Evolutionary conservation across 2,888 invertebrate species (phyloP).

Genomic region (Bellardia bayeri): DNA sequence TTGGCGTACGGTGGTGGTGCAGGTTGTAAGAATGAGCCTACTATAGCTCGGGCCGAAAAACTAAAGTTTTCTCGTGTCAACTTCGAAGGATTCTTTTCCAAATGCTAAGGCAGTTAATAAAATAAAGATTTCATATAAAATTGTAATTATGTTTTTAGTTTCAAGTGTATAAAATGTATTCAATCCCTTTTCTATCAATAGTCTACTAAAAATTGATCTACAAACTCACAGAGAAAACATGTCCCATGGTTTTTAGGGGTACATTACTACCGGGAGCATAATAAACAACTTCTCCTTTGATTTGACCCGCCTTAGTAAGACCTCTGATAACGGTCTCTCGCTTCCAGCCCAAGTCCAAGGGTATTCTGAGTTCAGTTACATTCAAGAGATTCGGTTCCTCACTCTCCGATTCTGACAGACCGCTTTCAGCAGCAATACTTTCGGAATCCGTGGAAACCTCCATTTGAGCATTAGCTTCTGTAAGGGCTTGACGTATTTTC

Average conservation of each 20-base stretch:
- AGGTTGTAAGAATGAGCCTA: conserved; percentile 96
- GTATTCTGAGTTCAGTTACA: conserved; percentile 86
- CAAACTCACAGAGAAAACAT: conserved; percentile 87
- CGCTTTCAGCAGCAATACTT: conserved; percentile 86
- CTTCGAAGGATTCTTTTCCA: conserved; percentile 89
- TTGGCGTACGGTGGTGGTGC: conserved; percentile 86
- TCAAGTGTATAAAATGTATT: neutral
- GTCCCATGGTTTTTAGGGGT: conserved; percentile 88
- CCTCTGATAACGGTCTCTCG: conserved; percentile 96
- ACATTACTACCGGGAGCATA: conserved; percentile 88
- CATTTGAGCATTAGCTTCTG: conserved; percentile 85
- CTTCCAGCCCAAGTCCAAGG: conserved; percentile 93
- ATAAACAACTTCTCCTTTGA: conserved; percentile 97
- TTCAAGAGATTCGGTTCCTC: conserved; percentile 85
- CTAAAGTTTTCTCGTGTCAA: conserved; percentile 95
- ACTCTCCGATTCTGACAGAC: conserved; percentile 86
- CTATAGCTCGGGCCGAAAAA: conserved; percentile 93
- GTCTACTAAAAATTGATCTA: conserved; percentile 77
- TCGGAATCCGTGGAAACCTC: conserved; percentile 87
- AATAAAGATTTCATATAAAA: neutral
- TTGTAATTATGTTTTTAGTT: neutral
- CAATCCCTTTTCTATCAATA: neutral
- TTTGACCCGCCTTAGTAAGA: conserved; percentile 92
- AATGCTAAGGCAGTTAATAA: conserved; percentile 86
- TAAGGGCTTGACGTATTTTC: conserved; percentile 86